Conservation (phyloP, 2,888 invertebrate species). For the Eupithecia exiguata region DNA sequence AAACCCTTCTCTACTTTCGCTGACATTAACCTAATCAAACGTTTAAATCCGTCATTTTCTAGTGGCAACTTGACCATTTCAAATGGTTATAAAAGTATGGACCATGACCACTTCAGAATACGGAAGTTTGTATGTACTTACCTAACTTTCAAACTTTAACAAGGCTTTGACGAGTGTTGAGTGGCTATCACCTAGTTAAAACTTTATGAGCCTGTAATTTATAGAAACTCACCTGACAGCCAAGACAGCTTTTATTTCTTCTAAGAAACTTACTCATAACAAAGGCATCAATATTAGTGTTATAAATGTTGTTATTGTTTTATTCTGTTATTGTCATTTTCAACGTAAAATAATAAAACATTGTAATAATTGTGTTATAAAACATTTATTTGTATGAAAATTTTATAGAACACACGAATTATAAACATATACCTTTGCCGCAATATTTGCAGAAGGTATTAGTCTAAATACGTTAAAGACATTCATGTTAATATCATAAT, state of each 20-base stretch:
- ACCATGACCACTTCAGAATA: constrained; percentile 11
- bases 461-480: not conserved
- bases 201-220: constrained; percentile 8
- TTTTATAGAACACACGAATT: too few species aligned
- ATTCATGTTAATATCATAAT: not conserved
- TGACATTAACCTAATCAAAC: constrained; percentile 11
- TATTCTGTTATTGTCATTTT: too few species aligned
- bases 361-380: not conserved
- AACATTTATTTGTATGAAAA: not conserved
- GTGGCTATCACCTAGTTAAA: constrained; percentile 19
- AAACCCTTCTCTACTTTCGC: constrained; percentile 12
- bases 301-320: too few species aligned
- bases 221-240: constrained; percentile 5
- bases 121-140: constrained; percentile 11
- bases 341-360: too few species aligned
- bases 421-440: not conserved
- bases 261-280: not conserved
- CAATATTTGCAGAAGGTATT: not conserved
- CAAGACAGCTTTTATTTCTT: not conserved
- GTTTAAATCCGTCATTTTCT: not conserved
- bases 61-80: constrained; percentile 7
- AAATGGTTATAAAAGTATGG: constrained; percentile 17
- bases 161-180: constrained; percentile 12
- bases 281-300: not conserved
- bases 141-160: constrained; percentile 27